phyloP scores from a whole-genome alignment of 2,888 invertebrate species.

The Adela reaumurella region DNA sequence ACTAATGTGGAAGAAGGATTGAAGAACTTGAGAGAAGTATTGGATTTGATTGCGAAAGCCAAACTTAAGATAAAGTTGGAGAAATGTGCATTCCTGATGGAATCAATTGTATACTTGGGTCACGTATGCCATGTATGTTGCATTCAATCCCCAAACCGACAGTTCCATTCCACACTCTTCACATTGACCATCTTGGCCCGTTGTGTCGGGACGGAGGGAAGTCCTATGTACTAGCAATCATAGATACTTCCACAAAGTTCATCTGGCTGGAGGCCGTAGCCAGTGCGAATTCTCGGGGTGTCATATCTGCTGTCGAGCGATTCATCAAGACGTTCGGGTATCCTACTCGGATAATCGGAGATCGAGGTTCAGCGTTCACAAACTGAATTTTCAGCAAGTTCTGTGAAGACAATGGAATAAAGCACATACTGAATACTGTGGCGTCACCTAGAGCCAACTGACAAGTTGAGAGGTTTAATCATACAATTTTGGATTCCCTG shows the following conservation, averaged over 20 bases:
- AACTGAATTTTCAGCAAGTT: constrained; percentile 6
- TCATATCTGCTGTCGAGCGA: constrained; percentile 5
- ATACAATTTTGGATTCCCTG: constrained; percentile 1
- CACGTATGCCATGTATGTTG: constrained; percentile 4
- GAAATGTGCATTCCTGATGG: constrained; percentile 6
- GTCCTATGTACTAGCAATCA: constrained; percentile 1
- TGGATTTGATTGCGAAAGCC: constrained; percentile 1
- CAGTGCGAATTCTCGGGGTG: constrained; percentile 9
- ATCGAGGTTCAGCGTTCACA: constrained; percentile 10
- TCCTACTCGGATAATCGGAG: constrained; percentile 10
- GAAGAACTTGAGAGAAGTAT: constrained; percentile 1
- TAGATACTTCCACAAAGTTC: constrained; percentile 5
- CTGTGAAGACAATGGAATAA: constrained; percentile 6
- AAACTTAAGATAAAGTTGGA: constrained; percentile 2
- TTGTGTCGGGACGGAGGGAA: constrained; percentile 5
- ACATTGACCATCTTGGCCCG: constrained; percentile 7
- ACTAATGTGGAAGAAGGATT: constrained; percentile 4
- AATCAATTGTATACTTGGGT: constrained; percentile 5
- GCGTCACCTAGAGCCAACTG: constrained; percentile 6
- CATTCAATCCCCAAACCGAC: constrained; percentile 6
- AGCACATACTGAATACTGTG: constrained; percentile 9
- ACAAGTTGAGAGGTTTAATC: constrained; percentile 2
- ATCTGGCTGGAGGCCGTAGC: constrained; percentile 4
- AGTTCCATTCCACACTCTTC: constrained; percentile 5
- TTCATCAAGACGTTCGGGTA: constrained; percentile 8